Evolutionary conservation across 2,797 vertebrate species (phyloP), one percentile per base, ranked within the genome.

Genomic region (Sebastes itinus): DNA sequence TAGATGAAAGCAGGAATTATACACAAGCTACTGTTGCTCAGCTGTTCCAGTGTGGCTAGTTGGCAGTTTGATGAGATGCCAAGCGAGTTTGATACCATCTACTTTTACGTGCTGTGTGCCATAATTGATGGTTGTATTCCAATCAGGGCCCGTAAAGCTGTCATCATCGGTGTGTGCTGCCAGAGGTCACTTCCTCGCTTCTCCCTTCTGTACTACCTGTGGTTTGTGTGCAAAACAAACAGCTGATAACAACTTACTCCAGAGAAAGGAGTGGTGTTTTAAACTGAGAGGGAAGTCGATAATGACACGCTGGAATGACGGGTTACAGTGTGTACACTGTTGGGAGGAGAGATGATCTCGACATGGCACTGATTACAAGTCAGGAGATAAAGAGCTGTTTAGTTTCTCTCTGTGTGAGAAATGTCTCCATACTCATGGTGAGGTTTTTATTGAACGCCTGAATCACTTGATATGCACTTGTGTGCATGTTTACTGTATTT

Each of bases 141-240:
- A 88, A 88, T 93, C 88, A 87, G 75, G n/a, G 78, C 72, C 83
- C 1, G 75, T 94, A 89, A 94, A 93, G 77, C 89, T 91, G 92
- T 93, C 91, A 91, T 79, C 87, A 55, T 86, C 78, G 33, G 77
- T 66, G 81, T n/a, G 78, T 4, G 54, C 78, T 90, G 84, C 84
- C 90, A 92, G 86, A 81, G 80, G 82, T 87, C 38, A 22, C 84
- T 85, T 89, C 88, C 85, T 90, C 82, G 30, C 84, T n/a, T 81
- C 81, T 80, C 46, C 66, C 33, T 42, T 61, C 35, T 77, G 56
- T 22, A 23, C 75, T 9, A 79, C 73, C 78, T 85, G 78, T 46
- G 75, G 87, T 87, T 76, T 89, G 83, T 88, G 85, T 87, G 86
- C 84, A 84, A 80, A 92, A 88, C 89, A 93, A 92, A 92, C 91